Evolutionary conservation across 1,140 invertebrate species (phyloP).

Genomic region (Platyscapa corneri): DNA sequence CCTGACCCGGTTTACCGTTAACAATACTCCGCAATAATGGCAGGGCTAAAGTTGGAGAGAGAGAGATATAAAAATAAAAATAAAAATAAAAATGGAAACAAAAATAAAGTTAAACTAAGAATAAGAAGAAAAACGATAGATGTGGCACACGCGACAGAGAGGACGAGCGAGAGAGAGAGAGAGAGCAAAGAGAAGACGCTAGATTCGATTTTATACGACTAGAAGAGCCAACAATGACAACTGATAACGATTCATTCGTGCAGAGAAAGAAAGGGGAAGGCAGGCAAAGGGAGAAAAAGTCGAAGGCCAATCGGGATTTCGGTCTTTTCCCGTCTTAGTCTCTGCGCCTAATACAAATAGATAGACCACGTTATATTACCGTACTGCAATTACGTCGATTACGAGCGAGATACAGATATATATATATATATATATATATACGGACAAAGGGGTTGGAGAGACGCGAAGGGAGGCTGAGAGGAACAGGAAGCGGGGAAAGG

Average conservation of each 20-base stretch:
- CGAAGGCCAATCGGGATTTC: slow-evolving; percentile 52
- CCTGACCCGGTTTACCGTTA: neutral
- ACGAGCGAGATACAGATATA: slow-evolving; percentile 53
- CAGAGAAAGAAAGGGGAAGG: neutral
- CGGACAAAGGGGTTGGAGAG: neutral
- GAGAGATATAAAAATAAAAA: too few species aligned
- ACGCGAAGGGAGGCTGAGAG: too few species aligned
- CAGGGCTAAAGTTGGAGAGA: neutral
- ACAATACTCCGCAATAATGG: neutral
- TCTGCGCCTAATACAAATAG: slow-evolving; percentile 56
- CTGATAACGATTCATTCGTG: too few species aligned
- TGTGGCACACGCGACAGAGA: too few species aligned
- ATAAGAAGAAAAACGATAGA: too few species aligned
- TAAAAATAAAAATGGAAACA: neutral
- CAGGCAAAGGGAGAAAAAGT: slow-evolving; percentile 16
- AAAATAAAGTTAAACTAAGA: too few species aligned
- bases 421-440: slow-evolving; percentile 55
- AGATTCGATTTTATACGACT: slow-evolving; percentile 16
- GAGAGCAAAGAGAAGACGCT: neutral
- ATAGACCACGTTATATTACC: slow-evolving; percentile 53
- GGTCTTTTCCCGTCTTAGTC: slow-evolving; percentile 50
- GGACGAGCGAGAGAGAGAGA: neutral
- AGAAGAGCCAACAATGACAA: too few species aligned
- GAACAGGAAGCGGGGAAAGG: neutral
- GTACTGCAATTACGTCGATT: slow-evolving; percentile 48